A percentile compares a stretch with the other conserved stretches of the same genome.
Conservation (phyloP, 2,888 invertebrate species). For the Drosophila cognata region DNA sequence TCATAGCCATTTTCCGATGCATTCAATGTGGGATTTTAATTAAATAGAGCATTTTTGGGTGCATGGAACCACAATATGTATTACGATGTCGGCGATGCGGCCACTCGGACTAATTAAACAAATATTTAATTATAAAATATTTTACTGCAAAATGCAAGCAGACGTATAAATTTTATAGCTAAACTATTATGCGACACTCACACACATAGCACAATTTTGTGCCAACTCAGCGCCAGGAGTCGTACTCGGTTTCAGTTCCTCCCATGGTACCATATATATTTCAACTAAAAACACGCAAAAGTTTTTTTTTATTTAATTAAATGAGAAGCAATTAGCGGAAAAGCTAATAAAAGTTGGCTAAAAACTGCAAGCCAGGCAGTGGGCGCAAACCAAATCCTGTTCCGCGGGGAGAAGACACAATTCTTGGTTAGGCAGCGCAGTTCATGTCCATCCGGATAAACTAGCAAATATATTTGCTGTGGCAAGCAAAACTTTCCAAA, state of each 20-base stretch:
- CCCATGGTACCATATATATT: slow-evolving; percentile 63
- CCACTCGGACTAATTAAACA: slow-evolving; percentile 76
- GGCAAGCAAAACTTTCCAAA: slow-evolving; percentile 52
- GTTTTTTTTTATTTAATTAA: slow-evolving; percentile 77
- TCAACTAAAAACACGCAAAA: slow-evolving; percentile 69
- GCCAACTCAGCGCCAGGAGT: slow-evolving; percentile 58
- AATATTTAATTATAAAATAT: slow-evolving; percentile 80
- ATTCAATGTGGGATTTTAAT: slow-evolving; percentile 31
- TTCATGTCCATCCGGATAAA: slow-evolving; percentile 34
- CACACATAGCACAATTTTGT: slow-evolving; percentile 31
- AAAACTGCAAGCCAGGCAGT: slow-evolving; percentile 56
- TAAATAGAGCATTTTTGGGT: slow-evolving; percentile 44
- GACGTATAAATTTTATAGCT: slow-evolving; percentile 73
- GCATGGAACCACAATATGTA: slow-evolving; percentile 19
- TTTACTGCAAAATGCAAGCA: slow-evolving; percentile 70
- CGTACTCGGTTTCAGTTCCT: slow-evolving; percentile 5
- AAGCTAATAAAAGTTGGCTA: slow-evolving; percentile 78
- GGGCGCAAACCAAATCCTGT: slow-evolving; percentile 7
- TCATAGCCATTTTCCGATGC: slow-evolving; percentile 34
- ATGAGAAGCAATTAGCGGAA: slow-evolving; percentile 78
- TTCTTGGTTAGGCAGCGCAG: slow-evolving; percentile 32
- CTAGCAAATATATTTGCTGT: slow-evolving; percentile 53
- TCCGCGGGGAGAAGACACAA: slow-evolving; percentile 19
- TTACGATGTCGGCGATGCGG: slow-evolving; percentile 25
- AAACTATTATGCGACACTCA: slow-evolving; percentile 66